phyloP scores from a whole-genome alignment of 1,140 invertebrate species.

The Leptinotarsa undecemlineata region DNA sequence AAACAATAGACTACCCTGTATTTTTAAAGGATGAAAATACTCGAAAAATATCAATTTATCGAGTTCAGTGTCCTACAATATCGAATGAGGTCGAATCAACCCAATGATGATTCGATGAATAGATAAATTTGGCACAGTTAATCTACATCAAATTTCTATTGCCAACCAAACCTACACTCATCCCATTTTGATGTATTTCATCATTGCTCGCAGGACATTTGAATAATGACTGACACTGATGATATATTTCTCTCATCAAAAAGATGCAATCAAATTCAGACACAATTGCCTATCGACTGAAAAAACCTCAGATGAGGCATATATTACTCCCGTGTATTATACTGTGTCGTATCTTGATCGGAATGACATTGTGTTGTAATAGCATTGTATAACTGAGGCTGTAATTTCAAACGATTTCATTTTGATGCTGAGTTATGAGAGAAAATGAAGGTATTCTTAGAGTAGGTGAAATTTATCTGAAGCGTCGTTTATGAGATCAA shows the following conservation, averaged over 20 bases:
- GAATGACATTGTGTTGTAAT: constrained; percentile 9
- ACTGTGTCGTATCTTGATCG: background rate
- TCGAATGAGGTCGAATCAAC: too few species aligned
- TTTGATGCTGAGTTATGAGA: background rate
- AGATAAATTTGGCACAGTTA: constrained; percentile 5
- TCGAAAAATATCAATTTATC: too few species aligned
- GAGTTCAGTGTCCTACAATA: too few species aligned
- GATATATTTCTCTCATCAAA: constrained; percentile 16
- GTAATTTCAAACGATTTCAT: background rate
- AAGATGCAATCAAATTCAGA: constrained; percentile 17
- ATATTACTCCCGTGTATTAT: constrained; percentile 16
- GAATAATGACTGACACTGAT: constrained; percentile 8
- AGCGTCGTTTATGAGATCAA: too few species aligned
- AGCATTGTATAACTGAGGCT: background rate
- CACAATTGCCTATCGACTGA: constrained; percentile 13
- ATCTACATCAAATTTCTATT: constrained; percentile 1
- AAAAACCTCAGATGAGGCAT: constrained; percentile 7
- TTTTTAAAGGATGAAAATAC: too few species aligned
- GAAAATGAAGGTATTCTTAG: background rate
- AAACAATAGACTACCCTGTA: too few species aligned
- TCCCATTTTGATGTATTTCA: background rate
- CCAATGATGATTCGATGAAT: background rate
- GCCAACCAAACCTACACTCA: constrained; percentile 5
- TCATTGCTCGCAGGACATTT: constrained; percentile 11
- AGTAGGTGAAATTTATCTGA: too few species aligned